These are phyloP conservation scores for Thelaira solivaga DNA, from an alignment of 2,888 invertebrate genomes.

Conservation along the genomic window DNA sequence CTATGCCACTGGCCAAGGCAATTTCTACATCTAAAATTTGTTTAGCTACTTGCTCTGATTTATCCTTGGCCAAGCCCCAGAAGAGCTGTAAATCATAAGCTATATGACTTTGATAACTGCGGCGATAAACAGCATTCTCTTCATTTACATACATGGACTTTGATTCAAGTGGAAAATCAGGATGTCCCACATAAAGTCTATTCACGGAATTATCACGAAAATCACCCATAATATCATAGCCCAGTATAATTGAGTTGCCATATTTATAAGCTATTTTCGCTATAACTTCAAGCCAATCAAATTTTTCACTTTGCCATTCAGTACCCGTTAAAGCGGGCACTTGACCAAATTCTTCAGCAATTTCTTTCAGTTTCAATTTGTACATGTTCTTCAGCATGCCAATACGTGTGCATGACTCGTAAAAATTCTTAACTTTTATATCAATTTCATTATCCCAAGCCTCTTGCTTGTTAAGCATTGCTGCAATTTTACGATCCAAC, in stretches of 20 bases:
- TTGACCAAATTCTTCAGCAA: constrained; percentile 69
- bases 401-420: constrained; percentile 68
- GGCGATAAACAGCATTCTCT: constrained; percentile 51
- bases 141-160: constrained; percentile 67
- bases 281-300: constrained; percentile 70
- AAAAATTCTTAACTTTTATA: constrained; percentile 70
- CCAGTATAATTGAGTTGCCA: constrained; percentile 66
- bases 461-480: constrained; percentile 60
- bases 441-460: constrained; percentile 66
- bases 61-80: constrained; percentile 63
- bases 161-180: constrained; percentile 64
- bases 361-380: constrained; percentile 55
- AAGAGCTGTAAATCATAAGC: constrained; percentile 60
- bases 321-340: constrained; percentile 69
- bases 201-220: constrained; percentile 64
- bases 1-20: constrained; percentile 69
- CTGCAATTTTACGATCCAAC: constrained; percentile 66
- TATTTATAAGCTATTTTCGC: constrained; percentile 66
- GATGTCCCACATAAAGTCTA: constrained; percentile 66
- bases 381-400: constrained; percentile 47
- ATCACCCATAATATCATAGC: constrained; percentile 66
- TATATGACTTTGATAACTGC: constrained; percentile 51
- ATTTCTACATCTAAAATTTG: constrained; percentile 71
- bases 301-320: constrained; percentile 67
- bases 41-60: constrained; percentile 64